Percentiles rank a stretch among this genome's conserved stretches.
Evolutionary conservation across 2,113 vertebrate species (phyloP).

Genomic region (Peromyscus polionotus): DNA sequence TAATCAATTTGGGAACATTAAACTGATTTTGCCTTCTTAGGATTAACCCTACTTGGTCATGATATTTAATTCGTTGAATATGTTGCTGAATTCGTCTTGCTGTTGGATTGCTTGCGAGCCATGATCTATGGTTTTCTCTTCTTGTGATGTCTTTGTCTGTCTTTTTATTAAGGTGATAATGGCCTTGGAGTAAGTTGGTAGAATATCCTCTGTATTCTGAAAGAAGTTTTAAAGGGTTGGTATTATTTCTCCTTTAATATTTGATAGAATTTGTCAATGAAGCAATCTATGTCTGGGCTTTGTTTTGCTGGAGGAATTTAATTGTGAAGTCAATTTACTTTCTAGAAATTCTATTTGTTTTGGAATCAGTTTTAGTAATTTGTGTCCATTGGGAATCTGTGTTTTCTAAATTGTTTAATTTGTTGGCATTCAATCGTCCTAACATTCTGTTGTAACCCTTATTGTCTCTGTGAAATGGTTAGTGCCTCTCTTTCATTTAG

Average conservation of each 20-base stretch:
- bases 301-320: not conserved
- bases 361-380: constrained; percentile 5
- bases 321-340: constrained; percentile 12
- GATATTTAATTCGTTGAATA: not conserved
- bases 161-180: not conserved
- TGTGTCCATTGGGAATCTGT: not conserved
- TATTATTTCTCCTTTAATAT: constrained; percentile 11
- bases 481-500: not conserved
- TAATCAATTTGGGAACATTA: not conserved
- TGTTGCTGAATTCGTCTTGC: not conserved
- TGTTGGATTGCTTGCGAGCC: not conserved
- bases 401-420: not conserved
- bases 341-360: not conserved
- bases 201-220: not conserved
- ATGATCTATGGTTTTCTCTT: not conserved
- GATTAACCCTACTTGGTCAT: not conserved
- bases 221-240: not conserved
- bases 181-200: not conserved
- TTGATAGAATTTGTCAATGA: not conserved
- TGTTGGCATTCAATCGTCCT: not conserved
- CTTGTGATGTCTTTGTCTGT: not conserved
- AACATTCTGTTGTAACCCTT: not conserved
- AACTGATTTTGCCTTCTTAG: not conserved
- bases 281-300: not conserved
- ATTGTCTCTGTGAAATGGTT: not conserved